These are phyloP conservation scores for Poeciliopsis paucimaculata DNA, from an alignment of 2,797 vertebrate genomes.

Conservation along the genomic window DNA sequence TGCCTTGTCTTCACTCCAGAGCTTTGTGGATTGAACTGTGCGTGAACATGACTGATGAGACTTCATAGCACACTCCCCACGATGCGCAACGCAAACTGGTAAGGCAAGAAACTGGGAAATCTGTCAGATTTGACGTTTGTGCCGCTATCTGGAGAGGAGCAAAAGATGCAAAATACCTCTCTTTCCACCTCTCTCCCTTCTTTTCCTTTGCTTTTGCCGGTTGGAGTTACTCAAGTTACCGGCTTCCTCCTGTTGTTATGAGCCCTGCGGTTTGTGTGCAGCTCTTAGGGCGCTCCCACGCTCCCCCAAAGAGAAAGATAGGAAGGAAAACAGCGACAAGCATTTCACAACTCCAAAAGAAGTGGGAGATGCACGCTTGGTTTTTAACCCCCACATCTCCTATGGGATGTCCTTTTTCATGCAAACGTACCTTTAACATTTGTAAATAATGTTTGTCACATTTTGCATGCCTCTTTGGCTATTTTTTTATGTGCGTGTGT, in stretches of 20 bases:
- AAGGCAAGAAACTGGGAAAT: conserved; percentile 45
- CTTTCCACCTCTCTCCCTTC: conserved; percentile 32
- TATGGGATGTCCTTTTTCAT: conserved; percentile 16
- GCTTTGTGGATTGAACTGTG: conserved; percentile 66
- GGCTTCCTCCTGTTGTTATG: conserved; percentile 83
- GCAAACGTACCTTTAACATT: conserved; percentile 40
- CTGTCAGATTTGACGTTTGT: conserved; percentile 29
- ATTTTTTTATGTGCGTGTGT: conserved; percentile 12
- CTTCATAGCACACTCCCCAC: conserved; percentile 39
- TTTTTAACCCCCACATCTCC: conserved; percentile 21
- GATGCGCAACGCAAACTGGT: conserved; percentile 65
- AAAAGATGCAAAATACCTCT: conserved; percentile 18
- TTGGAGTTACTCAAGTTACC: conserved; percentile 77
- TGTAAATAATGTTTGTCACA: conserved; percentile 16
- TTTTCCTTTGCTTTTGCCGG: conserved; percentile 38
- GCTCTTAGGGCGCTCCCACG: conserved; percentile 78
- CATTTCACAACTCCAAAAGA: conserved; percentile 57
- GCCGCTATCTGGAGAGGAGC: conserved; percentile 11
- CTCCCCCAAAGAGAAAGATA: conserved; percentile 70
- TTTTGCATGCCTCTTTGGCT: conserved; percentile 51
- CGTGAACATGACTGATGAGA: conserved; percentile 63
- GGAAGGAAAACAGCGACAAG: conserved; percentile 78
- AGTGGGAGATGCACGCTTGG: conserved; percentile 40
- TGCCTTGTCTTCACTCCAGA: conserved; percentile 31
- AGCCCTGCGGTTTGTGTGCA: conserved; percentile 74